Conservation (phyloP, 2,888 invertebrate species). For the Tenthredo mesomela region DNA sequence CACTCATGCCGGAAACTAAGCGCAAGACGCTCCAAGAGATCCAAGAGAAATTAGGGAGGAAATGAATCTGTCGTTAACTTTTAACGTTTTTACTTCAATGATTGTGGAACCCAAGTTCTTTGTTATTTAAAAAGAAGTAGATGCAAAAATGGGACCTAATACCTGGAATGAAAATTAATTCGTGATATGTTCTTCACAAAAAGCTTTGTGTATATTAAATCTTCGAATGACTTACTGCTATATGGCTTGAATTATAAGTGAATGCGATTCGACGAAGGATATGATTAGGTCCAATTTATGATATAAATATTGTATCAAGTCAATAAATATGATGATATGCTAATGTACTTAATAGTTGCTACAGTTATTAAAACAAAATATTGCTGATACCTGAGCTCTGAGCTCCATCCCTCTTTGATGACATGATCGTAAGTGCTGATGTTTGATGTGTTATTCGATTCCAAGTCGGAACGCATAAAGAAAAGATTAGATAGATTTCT, state of each 20-base stretch:
- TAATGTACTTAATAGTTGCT: background rate
- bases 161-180: background rate
- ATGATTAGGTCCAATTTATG: background rate
- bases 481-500: background rate
- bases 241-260: background rate
- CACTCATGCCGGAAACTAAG: slow-evolving; percentile 69
- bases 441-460: background rate
- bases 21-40: slow-evolving; percentile 71
- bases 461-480: background rate
- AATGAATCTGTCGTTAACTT: background rate
- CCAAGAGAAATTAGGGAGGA: background rate
- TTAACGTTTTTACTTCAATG: background rate
- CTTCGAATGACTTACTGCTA: background rate
- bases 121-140: no score
- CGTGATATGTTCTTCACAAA: background rate
- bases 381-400: background rate
- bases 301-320: background rate
- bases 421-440: background rate
- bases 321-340: background rate
- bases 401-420: background rate
- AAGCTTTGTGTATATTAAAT: background rate
- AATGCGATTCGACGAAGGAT: background rate
- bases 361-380: background rate
- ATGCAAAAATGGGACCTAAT: background rate
- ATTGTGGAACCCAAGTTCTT: background rate